Evolutionary conservation across 2,113 vertebrate species (phyloP).

Genomic region (Solenodon paradoxus): DNA sequence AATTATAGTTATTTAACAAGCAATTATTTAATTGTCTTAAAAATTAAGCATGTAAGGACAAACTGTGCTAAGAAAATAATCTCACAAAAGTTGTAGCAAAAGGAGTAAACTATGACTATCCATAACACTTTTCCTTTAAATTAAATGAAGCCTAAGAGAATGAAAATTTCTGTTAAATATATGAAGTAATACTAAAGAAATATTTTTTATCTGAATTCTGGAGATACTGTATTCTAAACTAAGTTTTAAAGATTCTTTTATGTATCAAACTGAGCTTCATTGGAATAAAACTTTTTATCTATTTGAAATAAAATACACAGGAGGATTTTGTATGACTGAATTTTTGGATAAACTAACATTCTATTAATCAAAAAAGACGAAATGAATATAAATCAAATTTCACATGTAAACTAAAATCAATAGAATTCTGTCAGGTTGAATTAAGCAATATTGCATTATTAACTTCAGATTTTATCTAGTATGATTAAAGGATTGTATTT

Average conservation of each 20-base stretch:
- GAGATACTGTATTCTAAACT: neutral
- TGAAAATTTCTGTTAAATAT: neutral
- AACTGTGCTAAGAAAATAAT: neutral
- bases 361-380: slow-evolving; percentile 48
- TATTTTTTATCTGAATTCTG: neutral
- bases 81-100: neutral
- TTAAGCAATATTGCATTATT: slow-evolving; percentile 40
- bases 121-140: neutral
- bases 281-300: neutral
- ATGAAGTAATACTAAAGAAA: neutral
- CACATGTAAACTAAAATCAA: slow-evolving; percentile 28
- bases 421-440: slow-evolving; percentile 1
- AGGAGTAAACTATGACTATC: neutral
- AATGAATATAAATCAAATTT: slow-evolving; percentile 21
- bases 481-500: slow-evolving; percentile 47
- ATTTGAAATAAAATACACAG: neutral
- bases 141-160: neutral
- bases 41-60: neutral
- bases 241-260: slow-evolving; percentile 15
- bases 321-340: slow-evolving; percentile 18
- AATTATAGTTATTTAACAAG: neutral
- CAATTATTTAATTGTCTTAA: neutral
- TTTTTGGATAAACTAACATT: slow-evolving; percentile 27
- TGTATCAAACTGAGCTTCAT: neutral
- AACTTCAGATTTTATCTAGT: slow-evolving; percentile 36